These are phyloP conservation scores for Xenotilapia leptura DNA, from an alignment of 2,113 vertebrate genomes.

Conservation along the genomic window DNA sequence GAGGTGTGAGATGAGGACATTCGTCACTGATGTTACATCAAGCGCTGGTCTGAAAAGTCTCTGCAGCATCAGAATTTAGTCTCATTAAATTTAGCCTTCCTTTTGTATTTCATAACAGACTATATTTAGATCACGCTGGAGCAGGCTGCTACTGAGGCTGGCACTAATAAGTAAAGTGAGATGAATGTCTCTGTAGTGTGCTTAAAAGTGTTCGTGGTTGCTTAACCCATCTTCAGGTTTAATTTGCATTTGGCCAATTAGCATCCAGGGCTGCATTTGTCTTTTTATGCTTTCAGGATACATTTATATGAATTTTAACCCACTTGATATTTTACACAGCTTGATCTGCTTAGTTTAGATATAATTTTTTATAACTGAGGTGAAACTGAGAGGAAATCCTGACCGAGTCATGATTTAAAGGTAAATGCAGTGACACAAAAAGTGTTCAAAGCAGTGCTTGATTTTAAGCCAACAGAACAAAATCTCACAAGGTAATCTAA, in stretches of 20 bases:
- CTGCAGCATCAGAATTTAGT: slow-evolving; percentile 27
- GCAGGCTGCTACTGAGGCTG: slow-evolving; percentile 38
- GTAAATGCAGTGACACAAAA: background rate
- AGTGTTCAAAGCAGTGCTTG: background rate
- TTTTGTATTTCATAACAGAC: slow-evolving; percentile 64
- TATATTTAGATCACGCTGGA: slow-evolving; percentile 63
- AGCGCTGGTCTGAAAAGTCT: slow-evolving; percentile 31
- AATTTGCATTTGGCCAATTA: slow-evolving; percentile 41
- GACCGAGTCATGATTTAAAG: background rate
- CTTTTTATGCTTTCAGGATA: background rate
- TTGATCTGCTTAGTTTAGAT: background rate
- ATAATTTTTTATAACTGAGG: background rate
- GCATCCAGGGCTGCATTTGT: background rate
- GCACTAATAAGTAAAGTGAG: slow-evolving; percentile 50
- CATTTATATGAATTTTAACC: slow-evolving; percentile 6
- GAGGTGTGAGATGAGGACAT: background rate
- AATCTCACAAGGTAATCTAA: background rate
- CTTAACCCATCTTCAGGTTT: slow-evolving; percentile 45
- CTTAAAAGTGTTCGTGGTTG: slow-evolving; percentile 31
- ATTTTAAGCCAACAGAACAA: background rate
- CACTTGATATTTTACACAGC: slow-evolving; percentile 5
- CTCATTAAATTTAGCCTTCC: slow-evolving; percentile 61
- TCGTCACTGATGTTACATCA: slow-evolving; percentile 34
- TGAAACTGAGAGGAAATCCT: background rate
- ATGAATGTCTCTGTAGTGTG: slow-evolving; percentile 39